Evolutionary conservation across 2,888 invertebrate species (phyloP).

Genomic region (Troglohyphantes excavatus): DNA sequence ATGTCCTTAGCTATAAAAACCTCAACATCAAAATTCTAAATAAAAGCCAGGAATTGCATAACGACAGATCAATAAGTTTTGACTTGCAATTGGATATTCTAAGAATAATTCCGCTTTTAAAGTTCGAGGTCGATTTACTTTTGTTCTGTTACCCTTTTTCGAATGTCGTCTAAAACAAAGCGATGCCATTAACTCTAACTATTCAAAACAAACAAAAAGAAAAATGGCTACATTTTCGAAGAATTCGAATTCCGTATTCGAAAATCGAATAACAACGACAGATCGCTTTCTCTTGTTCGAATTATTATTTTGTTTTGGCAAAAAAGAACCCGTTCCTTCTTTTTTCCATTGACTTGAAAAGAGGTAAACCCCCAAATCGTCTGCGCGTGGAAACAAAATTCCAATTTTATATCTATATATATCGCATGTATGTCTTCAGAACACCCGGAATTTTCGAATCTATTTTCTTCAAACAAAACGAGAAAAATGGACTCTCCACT

Average conservation of each 20-base stretch:
- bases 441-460: constrained; percentile 38
- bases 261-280: constrained; percentile 5
- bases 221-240: background rate
- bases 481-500: constrained; percentile 55
- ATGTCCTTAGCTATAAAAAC: no score
- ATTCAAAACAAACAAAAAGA: background rate
- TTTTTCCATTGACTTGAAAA: background rate
- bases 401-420: constrained; percentile 33
- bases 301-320: background rate
- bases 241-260: background rate
- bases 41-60: no score
- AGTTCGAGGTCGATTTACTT: background rate
- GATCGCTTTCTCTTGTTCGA: background rate
- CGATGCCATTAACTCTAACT: constrained; percentile 1
- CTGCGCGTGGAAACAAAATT: background rate
- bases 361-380: constrained; percentile 1
- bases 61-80: no score
- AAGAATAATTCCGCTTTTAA: background rate
- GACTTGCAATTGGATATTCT: background rate
- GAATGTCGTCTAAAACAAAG: background rate
- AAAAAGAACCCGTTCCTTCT: background rate
- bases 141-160: background rate
- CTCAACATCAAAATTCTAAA: no score
- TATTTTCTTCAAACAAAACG: constrained; percentile 37
- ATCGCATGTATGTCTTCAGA: background rate